These are phyloP conservation scores for Gobius niger DNA, from an alignment of 2,113 vertebrate species.

Conservation along the genomic window DNA sequence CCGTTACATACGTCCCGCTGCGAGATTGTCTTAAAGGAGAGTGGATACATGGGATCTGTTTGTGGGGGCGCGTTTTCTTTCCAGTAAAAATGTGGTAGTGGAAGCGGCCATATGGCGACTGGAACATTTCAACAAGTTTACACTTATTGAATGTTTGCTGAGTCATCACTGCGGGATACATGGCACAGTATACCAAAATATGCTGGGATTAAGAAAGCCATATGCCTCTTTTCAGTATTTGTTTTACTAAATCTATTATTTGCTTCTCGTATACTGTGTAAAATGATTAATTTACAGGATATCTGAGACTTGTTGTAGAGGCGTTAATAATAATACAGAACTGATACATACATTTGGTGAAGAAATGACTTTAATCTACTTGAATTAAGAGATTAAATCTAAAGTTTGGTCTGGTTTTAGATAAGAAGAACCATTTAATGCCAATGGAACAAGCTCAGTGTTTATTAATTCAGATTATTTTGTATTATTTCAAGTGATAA, in stretches of 20 bases:
- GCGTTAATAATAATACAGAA: too few relatives aligned
- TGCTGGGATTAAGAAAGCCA: neutral
- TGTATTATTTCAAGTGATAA: too few relatives aligned
- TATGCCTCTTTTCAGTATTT: neutral
- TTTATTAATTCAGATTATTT: too few relatives aligned
- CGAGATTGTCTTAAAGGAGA: conserved; percentile 4
- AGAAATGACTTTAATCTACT: too few relatives aligned
- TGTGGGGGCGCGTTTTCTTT: neutral
- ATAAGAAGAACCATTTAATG: too few relatives aligned
- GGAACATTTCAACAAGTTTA: neutral
- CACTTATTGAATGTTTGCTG: too few relatives aligned
- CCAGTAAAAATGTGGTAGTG: neutral
- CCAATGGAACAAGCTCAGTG: too few relatives aligned
- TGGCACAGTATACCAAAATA: neutral
- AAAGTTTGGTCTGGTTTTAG: too few relatives aligned
- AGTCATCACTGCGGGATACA: neutral
- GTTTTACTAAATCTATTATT: neutral
- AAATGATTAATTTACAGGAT: neutral
- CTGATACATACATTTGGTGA: too few relatives aligned
- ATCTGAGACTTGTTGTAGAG: too few relatives aligned
- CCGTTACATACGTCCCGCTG: neutral
- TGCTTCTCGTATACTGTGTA: neutral
- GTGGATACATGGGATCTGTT: neutral
- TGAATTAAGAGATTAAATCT: too few relatives aligned
- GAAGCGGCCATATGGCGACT: neutral